Conservation (phyloP, 2,888 invertebrate genomes). For the Himalopsyche tibetana region DNA sequence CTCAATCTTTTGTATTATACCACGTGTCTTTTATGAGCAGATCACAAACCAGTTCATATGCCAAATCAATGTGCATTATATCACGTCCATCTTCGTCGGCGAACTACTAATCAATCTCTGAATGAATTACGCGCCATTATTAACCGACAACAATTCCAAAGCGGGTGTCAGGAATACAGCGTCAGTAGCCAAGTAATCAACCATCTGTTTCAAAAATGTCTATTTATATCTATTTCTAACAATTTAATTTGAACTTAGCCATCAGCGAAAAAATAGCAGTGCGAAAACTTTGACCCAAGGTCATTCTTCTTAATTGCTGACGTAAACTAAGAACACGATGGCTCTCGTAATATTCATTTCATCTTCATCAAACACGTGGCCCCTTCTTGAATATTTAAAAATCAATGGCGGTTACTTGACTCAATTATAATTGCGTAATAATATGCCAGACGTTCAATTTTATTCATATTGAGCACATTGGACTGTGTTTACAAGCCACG, state of each 20-base stretch:
- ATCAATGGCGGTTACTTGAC: not conserved
- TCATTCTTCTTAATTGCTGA: not conserved
- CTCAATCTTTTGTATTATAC: not conserved
- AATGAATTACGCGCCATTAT: conserved; percentile 16
- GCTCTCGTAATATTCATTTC: not conserved
- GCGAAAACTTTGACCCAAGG: not conserved
- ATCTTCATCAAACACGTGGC: not conserved
- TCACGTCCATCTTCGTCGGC: not conserved
- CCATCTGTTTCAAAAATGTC: not conserved
- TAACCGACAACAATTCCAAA: not conserved
- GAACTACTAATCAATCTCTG: not conserved
- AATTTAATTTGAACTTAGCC: not conserved
- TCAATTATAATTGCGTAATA: conserved; percentile 7
- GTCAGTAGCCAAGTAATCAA: too few relatives aligned
- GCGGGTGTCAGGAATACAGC: not conserved
- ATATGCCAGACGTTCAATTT: not conserved
- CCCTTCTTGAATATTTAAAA: not conserved
- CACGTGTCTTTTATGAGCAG: not conserved
- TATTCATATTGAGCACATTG: not conserved
- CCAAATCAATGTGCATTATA: not conserved
- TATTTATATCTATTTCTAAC: not conserved
- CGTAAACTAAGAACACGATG: not conserved
- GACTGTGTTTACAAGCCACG: conserved; percentile 4
- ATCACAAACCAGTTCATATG: not conserved
- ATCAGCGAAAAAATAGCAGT: not conserved